A percentile compares a stretch with the other conserved stretches of the same genome.
Conservation (phyloP, 2,797 vertebrate species). For the Paedocypris micromegethes region DNA sequence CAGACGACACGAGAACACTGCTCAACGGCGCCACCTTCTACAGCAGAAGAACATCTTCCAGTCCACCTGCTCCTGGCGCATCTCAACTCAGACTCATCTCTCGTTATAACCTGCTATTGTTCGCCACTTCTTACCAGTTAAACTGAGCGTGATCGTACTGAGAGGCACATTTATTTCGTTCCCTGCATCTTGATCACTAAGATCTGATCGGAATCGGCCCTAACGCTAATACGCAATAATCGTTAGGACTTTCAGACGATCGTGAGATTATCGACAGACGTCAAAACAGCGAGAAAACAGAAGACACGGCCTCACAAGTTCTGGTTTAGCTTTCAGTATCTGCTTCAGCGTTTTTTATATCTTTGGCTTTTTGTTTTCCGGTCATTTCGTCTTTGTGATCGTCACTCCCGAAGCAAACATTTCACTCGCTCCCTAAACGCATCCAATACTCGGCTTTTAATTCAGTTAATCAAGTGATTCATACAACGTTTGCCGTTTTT, state of each 20-base stretch:
- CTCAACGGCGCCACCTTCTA: slow-evolving; percentile 12
- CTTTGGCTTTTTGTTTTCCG: slow-evolving; percentile 2
- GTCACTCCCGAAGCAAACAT: slow-evolving; percentile 12
- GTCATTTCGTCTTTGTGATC: slow-evolving; percentile 15
- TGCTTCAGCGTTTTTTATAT: background rate
- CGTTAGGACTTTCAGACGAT: no score
- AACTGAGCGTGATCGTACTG: slow-evolving; percentile 11
- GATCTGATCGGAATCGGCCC: no score
- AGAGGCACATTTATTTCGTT: slow-evolving; percentile 6
- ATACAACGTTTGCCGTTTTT: background rate
- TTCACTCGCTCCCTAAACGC: background rate
- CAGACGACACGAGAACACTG: background rate
- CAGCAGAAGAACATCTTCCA: slow-evolving; percentile 5
- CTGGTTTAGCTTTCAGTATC: no score
- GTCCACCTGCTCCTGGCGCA: no score
- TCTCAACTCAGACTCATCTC: no score
- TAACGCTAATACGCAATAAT: no score
- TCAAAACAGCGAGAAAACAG: no score
- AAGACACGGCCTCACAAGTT: no score
- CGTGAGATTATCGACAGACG: no score
- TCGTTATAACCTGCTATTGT: slow-evolving; percentile 3
- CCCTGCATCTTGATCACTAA: no score
- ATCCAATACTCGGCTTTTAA: background rate
- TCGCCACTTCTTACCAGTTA: background rate
- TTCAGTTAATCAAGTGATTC: background rate